phyloP scores from a whole-genome alignment of 2,797 vertebrate species.

The Huso huso region DNA sequence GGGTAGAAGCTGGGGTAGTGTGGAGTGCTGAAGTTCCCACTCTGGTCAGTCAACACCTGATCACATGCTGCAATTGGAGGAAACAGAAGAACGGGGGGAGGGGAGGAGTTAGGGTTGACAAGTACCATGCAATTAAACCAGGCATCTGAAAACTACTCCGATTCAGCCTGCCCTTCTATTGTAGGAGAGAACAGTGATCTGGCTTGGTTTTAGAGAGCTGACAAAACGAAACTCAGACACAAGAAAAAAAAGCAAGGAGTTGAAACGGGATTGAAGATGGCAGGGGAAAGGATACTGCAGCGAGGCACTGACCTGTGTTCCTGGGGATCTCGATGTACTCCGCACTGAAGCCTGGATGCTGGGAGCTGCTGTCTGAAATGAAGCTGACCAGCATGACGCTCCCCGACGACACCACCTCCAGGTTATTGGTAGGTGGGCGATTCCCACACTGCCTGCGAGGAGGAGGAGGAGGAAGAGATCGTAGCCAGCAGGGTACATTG shows the following conservation, averaged over 20 bases:
- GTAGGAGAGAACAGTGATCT: too few relatives aligned
- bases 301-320: slow-evolving; percentile 28
- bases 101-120: too few relatives aligned
- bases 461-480: background rate
- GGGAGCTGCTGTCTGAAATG: slow-evolving; percentile 39
- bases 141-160: too few relatives aligned
- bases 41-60: slow-evolving; percentile 14
- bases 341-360: slow-evolving; percentile 50
- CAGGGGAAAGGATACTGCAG: background rate
- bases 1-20: slow-evolving; percentile 63
- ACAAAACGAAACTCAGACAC: too few relatives aligned
- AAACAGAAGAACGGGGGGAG: too few relatives aligned
- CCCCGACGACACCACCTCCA: slow-evolving; percentile 55
- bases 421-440: slow-evolving; percentile 56
- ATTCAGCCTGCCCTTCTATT: too few relatives aligned
- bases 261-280: too few relatives aligned
- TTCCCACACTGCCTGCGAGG: slow-evolving; percentile 59
- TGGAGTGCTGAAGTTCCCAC: slow-evolving; percentile 52
- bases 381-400: slow-evolving; percentile 63
- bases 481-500: background rate
- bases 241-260: background rate
- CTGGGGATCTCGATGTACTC: slow-evolving; percentile 34
- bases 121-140: too few relatives aligned
- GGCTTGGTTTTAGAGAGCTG: too few relatives aligned
- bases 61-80: slow-evolving; percentile 44